Evolutionary conservation across 2,888 invertebrate genomes (phyloP), one percentile per base, ranked within the genome.

Genomic region (Drosophila lacicola): DNA sequence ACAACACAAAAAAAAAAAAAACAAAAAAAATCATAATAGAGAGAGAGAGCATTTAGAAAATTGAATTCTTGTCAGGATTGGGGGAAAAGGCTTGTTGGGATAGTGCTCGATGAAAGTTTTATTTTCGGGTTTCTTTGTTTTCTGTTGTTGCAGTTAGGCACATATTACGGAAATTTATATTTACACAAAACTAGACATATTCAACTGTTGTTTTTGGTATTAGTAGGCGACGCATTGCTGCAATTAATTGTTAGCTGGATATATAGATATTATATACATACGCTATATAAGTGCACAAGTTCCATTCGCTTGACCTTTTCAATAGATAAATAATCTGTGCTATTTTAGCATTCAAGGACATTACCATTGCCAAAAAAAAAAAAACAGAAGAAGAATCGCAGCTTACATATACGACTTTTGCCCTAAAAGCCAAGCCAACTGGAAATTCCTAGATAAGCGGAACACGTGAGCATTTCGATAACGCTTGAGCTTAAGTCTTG

Each of bases 171-270:
- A 50, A 29, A 37, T 42, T 61, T 68, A 17, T 42, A 62, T 72
- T 56, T 73, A 85, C 79, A 81, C 76, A 57, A 90, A 89, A 89
- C 91, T 89, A 91, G 90, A 91, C 91, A 91, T 82, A 90, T 90
- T 91, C 70, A 75, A 85, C 76, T 70, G 50, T 60, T 51, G 29
- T 66, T 45, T 45, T 29, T 64, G 42, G 42, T 55, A 74, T 89
- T 81, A 78, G 84, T 87, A 70, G 76, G 84, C 82, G 62, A 60
- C 53, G 87, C 83, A 68, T 68, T 68, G 49, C 46, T 71, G 63
- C 57, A 63, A 64, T 64, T 66, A 70, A 69, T 60, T 62, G 70
- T 60, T 71, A 69, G 73, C 62, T 17, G 44, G 14, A 33, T 33
- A 54, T 39, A 49, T 19, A 69, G 13, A 60, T 37, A 57, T 50